phyloP scores from a whole-genome alignment of 2,797 vertebrate species.

The Chromobotia macracanthus region DNA sequence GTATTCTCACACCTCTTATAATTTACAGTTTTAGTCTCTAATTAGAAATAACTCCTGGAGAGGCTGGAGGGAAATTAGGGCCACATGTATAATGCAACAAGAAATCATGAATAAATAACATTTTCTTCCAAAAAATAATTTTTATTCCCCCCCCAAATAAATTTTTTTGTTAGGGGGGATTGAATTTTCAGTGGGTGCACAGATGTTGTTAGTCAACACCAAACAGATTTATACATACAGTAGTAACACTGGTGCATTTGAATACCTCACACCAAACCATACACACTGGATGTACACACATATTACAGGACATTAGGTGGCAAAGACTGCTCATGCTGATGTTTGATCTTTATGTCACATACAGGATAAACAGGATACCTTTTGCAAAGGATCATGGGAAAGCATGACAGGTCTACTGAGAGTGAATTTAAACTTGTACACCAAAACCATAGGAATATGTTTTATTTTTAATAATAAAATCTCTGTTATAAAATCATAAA shows the following conservation, averaged over 20 bases:
- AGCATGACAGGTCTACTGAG: not conserved
- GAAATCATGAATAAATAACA: conserved; percentile 7
- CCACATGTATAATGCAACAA: conserved; percentile 3
- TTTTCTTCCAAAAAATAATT: conserved; percentile 36
- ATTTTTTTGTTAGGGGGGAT: not conserved
- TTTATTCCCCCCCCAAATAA: conserved; percentile 29
- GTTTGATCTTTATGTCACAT: conserved; percentile 1
- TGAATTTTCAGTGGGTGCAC: conserved; percentile 41
- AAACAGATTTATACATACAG: conserved; percentile 26
- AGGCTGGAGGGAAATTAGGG: not conserved
- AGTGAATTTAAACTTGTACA: not conserved
- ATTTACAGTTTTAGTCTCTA: conserved; percentile 35
- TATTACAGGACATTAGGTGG: conserved; percentile 2
- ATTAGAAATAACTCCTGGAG: conserved; percentile 4
- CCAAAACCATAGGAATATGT: not conserved
- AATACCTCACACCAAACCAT: not conserved
- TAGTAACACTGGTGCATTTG: conserved; percentile 2
- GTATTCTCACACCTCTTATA: conserved; percentile 29
- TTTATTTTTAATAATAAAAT: conserved; percentile 29
- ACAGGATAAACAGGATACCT: not conserved
- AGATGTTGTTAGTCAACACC: conserved; percentile 31
- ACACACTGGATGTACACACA: conserved; percentile 8
- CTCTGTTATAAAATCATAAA: conserved; percentile 4
- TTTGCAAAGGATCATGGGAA: conserved; percentile 6
- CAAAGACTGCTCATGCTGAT: conserved; percentile 12